Evolutionary conservation across 2,797 vertebrate species (phyloP), one percentile per base, ranked within the genome.

Genomic region (Microtus obscurus): DNA sequence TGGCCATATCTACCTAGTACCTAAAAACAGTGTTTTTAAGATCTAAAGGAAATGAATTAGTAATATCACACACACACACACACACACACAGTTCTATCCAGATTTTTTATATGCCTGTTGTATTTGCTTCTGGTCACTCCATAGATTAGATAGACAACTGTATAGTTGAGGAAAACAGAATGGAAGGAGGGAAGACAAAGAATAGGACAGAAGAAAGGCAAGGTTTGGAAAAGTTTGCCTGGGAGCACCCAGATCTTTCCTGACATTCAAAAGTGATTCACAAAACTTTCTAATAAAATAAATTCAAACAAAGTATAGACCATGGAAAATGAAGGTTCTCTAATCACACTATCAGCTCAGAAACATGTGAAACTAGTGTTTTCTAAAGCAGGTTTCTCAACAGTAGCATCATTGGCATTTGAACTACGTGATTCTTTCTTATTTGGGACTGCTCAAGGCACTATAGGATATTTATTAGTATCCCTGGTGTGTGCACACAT

Each of bases 301-400:
- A 95, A 94, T 79, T 27, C 45, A 77, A 91, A 89, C 61, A 56
- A 76, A 86, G 13, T 69, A 67, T 48, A 83, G 37, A 71, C 27
- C 31, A 73, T 92, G 91, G 87, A 76, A 96, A 86, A 51, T 31
- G 77, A 96, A 94, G 65, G 31, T 78, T n/a, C 14, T 76, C 73
- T 89, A 81, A 81, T 31, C 34, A 17, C 76, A 81, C 56, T 53
- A 74, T 82, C 14, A 71, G 29, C 82, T 94, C 14, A 93, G 82
- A 96, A 96, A 77, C 23, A 65, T 48, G n/a, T 87, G 61, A 51
- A 86, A 73, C 16, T 91, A 78, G 92, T 81, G 31, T 94, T 87
- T 91, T 65, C 69, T 94, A 85, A 83, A 25, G 17, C 48, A 77
- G 29, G 31, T 69, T 88, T 86, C 65, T 92, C 61, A 89, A 23